phyloP scores from a whole-genome alignment of 2,888 invertebrate species.

The Quadriops clusia region DNA sequence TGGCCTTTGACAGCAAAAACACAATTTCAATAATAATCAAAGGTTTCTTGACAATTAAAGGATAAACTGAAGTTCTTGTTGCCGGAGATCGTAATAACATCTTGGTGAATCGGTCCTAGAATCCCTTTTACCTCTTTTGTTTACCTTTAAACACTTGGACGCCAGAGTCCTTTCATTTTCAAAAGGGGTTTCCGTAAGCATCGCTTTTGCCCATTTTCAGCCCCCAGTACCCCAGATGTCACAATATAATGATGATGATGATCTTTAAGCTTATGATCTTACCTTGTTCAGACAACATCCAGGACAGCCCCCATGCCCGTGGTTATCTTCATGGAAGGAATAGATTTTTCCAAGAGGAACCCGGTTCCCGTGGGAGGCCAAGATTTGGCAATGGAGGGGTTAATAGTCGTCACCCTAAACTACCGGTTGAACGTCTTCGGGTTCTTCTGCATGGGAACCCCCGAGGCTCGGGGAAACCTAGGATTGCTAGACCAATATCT shows the following conservation, averaged over 20 bases:
- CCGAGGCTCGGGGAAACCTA: conserved; percentile 64
- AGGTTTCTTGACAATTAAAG: too few relatives aligned
- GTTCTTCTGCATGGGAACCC: conserved; percentile 47
- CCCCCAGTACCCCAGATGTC: too few relatives aligned
- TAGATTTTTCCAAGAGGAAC: conserved; percentile 42
- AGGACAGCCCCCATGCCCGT: conserved; percentile 49
- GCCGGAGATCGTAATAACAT: too few relatives aligned
- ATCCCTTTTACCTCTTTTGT: conserved; percentile 2
- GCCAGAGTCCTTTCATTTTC: too few relatives aligned
- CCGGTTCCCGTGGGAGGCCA: conserved; percentile 48
- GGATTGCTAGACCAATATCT: conserved; percentile 77
- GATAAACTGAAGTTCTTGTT: too few relatives aligned
- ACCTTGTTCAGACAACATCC: conserved; percentile 21
- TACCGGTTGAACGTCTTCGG: conserved; percentile 61
- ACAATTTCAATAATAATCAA: too few relatives aligned
- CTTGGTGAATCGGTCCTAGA: too few relatives aligned
- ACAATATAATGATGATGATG: background rate
- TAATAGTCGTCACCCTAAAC: conserved; percentile 57
- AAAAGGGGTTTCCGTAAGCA: too few relatives aligned
- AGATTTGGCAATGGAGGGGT: conserved; percentile 57
- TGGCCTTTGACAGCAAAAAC: too few relatives aligned
- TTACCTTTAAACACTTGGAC: background rate
- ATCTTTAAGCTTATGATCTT: conserved; percentile 1
- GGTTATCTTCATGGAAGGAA: conserved; percentile 56
- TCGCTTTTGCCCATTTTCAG: too few relatives aligned